Conservation (phyloP, 2,113 vertebrate species). For the Rhea americana region DNA sequence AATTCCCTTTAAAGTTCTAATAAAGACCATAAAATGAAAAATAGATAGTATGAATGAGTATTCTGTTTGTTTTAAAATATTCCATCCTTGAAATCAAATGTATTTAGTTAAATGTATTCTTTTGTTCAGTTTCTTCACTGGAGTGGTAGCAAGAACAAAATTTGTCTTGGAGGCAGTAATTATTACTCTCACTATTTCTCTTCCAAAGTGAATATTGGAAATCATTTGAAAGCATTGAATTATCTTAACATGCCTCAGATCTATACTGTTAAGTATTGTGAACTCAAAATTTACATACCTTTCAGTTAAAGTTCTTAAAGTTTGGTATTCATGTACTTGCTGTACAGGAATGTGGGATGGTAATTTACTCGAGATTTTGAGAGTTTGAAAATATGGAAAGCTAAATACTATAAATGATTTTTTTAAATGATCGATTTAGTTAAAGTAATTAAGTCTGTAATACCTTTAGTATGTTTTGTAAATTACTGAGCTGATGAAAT, state of each 20-base stretch:
- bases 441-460: neutral
- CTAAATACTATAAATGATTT: neutral
- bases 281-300: neutral
- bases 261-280: neutral
- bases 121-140: neutral
- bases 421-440: neutral
- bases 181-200: neutral
- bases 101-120: neutral
- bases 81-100: neutral
- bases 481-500: neutral
- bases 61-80: neutral
- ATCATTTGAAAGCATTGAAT: neutral
- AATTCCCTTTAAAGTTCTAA: neutral
- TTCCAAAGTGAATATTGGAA: neutral
- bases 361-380: neutral
- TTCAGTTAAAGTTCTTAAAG: neutral
- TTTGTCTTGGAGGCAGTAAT: neutral
- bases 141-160: neutral
- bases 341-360: neutral
- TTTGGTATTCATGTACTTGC: neutral
- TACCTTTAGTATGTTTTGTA: neutral
- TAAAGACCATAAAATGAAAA: neutral
- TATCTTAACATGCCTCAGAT: neutral
- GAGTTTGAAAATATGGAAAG: neutral
- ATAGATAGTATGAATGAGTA: neutral